Evolutionary conservation across 2,113 vertebrate genomes (phyloP).

Genomic region (Zosterops hypoxanthus): DNA sequence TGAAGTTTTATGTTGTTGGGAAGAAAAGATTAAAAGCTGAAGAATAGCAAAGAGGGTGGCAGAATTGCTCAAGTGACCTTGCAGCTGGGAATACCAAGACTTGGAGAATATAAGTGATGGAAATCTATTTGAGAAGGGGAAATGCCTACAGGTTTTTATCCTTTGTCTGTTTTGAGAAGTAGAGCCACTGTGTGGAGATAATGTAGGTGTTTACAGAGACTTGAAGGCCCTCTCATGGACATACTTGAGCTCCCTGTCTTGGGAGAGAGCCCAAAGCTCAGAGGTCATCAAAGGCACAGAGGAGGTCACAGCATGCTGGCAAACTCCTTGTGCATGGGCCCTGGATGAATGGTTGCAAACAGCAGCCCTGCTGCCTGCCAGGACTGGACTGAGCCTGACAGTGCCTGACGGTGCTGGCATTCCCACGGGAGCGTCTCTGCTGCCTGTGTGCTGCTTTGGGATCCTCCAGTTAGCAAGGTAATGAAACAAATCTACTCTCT

Average conservation of each 20-base stretch:
- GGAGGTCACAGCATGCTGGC: not conserved
- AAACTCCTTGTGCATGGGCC: fast-evolving
- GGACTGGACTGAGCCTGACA: not conserved
- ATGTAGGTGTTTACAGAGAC: fast-evolving
- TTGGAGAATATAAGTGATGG: not conserved
- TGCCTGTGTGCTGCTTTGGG: not conserved
- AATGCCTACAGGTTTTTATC: not conserved
- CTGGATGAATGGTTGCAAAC: not conserved
- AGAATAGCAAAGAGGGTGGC: fast-evolving
- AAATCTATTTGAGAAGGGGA: not conserved
- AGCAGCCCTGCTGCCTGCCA: not conserved
- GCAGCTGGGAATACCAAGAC: not conserved
- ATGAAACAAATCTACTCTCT: not conserved
- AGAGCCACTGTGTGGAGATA: not conserved
- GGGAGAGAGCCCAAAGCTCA: not conserved
- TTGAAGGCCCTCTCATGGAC: not conserved
- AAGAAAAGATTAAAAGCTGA: not conserved
- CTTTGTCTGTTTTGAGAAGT: not conserved
- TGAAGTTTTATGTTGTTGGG: not conserved
- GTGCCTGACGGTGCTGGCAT: fast-evolving
- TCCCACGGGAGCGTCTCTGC: not conserved
- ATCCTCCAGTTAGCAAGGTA: not conserved
- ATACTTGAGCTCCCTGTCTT: not conserved
- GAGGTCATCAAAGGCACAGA: not conserved
- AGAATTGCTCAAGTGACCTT: not conserved